phyloP scores from a whole-genome alignment of 2,888 invertebrate genomes.

The Schizotus pectinicornis region DNA sequence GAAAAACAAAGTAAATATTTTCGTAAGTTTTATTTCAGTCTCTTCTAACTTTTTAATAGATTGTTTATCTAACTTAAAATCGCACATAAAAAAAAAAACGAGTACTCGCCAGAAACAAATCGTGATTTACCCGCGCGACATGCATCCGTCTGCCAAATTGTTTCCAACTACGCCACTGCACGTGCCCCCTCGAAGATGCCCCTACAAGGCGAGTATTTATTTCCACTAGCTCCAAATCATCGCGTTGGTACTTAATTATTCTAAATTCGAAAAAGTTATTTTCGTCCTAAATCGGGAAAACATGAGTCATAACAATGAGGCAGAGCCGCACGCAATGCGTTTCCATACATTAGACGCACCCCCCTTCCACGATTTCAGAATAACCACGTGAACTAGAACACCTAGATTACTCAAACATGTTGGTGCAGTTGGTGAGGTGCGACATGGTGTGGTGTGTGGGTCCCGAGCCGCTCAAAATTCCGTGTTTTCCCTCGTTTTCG shows the following conservation, averaged over 20 bases:
- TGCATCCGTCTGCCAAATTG: no score
- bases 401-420: conserved; percentile 19
- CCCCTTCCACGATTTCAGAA: conserved; percentile 12
- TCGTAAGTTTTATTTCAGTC: no score
- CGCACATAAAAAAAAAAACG: no score
- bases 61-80: no score
- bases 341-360: conserved; percentile 27
- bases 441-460: conserved; percentile 15
- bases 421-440: conserved; percentile 20
- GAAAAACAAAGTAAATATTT: no score
- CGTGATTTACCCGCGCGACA: no score
- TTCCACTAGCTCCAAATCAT: conserved; percentile 7
- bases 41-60: no score
- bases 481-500: conserved; percentile 6
- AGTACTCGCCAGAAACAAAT: no score
- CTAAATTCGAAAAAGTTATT: conserved; percentile 19
- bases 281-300: conserved; percentile 11
- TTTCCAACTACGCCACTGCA: no score
- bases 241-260: conserved; percentile 5
- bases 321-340: conserved; percentile 40
- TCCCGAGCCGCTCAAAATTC: conserved; percentile 40
- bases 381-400: conserved; percentile 23
- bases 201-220: neutral
- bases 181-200: no score
- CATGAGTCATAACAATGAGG: conserved; percentile 40